A percentile compares a stretch with the other conserved stretches of the same genome.
Evolutionary conservation across 2,797 vertebrate species (phyloP).

Genomic region (Lemur catta): DNA sequence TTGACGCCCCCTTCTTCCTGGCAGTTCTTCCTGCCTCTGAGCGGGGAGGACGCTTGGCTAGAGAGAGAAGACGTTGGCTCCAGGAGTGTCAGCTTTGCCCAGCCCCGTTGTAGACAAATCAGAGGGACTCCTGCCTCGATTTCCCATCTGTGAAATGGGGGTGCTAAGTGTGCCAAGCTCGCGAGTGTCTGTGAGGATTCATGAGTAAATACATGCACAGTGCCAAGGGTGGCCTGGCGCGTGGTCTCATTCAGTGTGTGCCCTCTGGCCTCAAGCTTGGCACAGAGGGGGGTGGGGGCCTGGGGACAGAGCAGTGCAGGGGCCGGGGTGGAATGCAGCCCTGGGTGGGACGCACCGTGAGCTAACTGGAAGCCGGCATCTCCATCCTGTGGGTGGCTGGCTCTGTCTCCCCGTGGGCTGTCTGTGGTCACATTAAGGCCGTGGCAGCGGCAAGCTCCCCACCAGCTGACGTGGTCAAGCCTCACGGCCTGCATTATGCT

Average conservation of each 20-base stretch:
- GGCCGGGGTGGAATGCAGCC: no score
- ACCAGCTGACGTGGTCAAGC: not conserved
- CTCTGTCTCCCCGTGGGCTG: not conserved
- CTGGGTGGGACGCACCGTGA: rapidly evolving
- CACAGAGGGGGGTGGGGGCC: not conserved
- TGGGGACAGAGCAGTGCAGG: not conserved
- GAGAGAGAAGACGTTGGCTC: not conserved
- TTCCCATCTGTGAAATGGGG: not conserved
- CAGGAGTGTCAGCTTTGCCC: not conserved
- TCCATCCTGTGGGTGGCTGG: not conserved
- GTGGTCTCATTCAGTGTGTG: rapidly evolving
- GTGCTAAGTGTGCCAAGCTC: not conserved
- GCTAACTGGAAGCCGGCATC: not conserved
- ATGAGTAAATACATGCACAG: rapidly evolving
- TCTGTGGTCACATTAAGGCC: not conserved
- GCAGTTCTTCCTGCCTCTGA: not conserved
- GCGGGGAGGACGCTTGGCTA: not conserved
- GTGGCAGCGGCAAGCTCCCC: not conserved
- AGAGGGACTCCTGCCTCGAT: not conserved
- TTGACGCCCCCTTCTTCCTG: not conserved
- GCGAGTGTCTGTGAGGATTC: not conserved
- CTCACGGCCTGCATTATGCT: not conserved
- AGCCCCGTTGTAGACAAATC: not conserved
- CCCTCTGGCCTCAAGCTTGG: not conserved
- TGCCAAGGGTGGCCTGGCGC: not conserved